Base-by-base conservation (phyloP, 1,140 invertebrate species). In the Drosophila teissieri region DNA sequence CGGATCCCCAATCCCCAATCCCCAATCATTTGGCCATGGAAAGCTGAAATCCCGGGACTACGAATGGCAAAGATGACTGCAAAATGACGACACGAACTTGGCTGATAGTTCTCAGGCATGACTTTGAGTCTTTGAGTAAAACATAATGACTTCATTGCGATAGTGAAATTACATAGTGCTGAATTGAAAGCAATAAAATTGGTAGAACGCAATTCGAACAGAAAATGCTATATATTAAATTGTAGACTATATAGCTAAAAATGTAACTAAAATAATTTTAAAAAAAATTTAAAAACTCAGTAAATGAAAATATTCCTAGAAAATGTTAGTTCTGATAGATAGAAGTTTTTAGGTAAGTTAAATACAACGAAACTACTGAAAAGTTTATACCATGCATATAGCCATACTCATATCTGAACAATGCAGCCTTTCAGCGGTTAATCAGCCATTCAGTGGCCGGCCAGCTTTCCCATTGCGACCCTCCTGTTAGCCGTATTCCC, bases 21-120 rank as follows among this genome's bases (percentile, higher is more conserved):
- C 10, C 31, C 39, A 34, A 34, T 49, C 45, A 40, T 34, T 22
- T 15, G 40, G 51, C 27, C 46, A 36, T 15, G 42, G 24, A 24
- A 65, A 40, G 27, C 44, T 49, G 42, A 19, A 17, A 24, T 31
- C 24, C 24, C n/a, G 19, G 4, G n/a, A 37, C 37, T 61, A 15
- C 48, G 70, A 74, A 64, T 77, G 53, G 45, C 17, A 37, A 40
- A 51, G 42, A 8, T 40, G 42, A 15, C 46, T 52, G 31, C 37
- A 12, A 54, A 56, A 69, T 62, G 55, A 69, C 31, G 57, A 52
- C 73, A 78, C 56, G 73, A 63, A 56, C 14, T 39, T 36, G 24
- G 40, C 39, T 75, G 69, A 73, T 75, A 34, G 52, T 52, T 44
- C 58, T 51, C 17, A 40, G 57, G 37, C 57, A 73, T 70, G 64